Evolutionary conservation across 2,888 invertebrate genomes (phyloP).

Genomic region (Drosophila maculinotata): DNA sequence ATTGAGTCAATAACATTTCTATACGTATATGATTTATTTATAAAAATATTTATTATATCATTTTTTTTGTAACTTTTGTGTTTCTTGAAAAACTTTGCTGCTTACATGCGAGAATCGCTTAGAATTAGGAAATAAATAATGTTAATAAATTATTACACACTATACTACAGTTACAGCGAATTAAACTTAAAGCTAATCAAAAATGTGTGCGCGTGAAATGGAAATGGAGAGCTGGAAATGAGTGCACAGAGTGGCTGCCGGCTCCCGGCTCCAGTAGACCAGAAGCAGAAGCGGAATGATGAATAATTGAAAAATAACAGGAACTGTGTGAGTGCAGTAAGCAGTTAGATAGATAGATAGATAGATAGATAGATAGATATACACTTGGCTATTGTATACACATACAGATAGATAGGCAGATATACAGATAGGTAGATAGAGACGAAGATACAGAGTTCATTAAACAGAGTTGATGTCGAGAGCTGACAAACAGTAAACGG

Average conservation of each 20-base stretch:
- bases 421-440: constrained; percentile 4
- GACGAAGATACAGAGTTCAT: constrained; percentile 33
- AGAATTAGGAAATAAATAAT: constrained; percentile 73
- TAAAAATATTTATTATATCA: constrained; percentile 30
- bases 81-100: constrained; percentile 77
- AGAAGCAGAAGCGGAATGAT: constrained; percentile 22
- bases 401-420: neutral
- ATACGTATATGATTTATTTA: constrained; percentile 40
- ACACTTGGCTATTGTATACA: neutral
- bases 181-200: constrained; percentile 59
- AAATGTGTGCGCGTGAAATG: constrained; percentile 40
- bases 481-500: constrained; percentile 35
- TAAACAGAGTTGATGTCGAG: constrained; percentile 34
- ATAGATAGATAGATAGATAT: constrained; percentile 17
- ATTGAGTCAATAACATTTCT: constrained; percentile 9
- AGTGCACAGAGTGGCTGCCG: constrained; percentile 37
- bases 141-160: constrained; percentile 72
- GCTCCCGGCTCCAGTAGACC: neutral
- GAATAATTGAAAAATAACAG: constrained; percentile 77
- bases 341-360: constrained; percentile 10
- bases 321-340: constrained; percentile 56
- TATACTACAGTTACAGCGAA: constrained; percentile 68
- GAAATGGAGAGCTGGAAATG: constrained; percentile 49
- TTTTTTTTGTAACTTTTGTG: constrained; percentile 68
- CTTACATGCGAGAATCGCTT: constrained; percentile 65